Base-by-base conservation (phyloP, 2,888 invertebrate genomes). In the Torymus tubicola region DNA sequence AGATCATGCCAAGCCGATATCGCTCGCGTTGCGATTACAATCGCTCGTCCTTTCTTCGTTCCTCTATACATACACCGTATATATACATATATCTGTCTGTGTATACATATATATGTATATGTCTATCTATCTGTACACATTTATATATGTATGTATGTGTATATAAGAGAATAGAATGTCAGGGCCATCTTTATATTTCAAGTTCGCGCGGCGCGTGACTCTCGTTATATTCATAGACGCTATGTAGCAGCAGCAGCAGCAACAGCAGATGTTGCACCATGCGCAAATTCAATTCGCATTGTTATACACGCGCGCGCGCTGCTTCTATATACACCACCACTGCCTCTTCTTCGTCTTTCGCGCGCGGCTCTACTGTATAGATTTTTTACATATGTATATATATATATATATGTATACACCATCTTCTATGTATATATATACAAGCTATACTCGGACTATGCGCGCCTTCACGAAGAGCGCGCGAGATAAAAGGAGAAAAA, bases 111-210 rank as follows among this genome's bases (percentile, higher is more conserved):
- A 21, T 21, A 21, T 21, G 21, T 21, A 21, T 21, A 21, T 21
- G 21, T 21, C 21, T 21, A 21, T 21, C 21, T 21, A 2, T n/a
- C n/a, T n/a, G n/a, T n/a, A n/a, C n/a, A n/a, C n/a, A n/a, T n/a
- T n/a, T n/a, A n/a, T n/a, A n/a, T 31, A 2, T 31, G 31, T 31
- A 31, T 42, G 57, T 4, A 16, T 8, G 42, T n/a, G 18, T 50
- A 42, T 53, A 14, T 21, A 14, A 13, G 3, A n/a, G 55, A 65
- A 42, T 58, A 68, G 86, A 86, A 82, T 80, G 79, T 82, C 83
- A 82, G 82, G 83, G 83, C 80, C 75, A 81, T 73, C 77, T 65
- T 80, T 72, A 78, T 85, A 83, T 83, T 86, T 78, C 81, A 78
- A 78, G 79, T 82, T 84, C 83, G 81, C 83, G 83, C 82, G 31